Base-by-base conservation (phyloP, 1,140 invertebrate genomes). In the Asbolus verrucosus region DNA sequence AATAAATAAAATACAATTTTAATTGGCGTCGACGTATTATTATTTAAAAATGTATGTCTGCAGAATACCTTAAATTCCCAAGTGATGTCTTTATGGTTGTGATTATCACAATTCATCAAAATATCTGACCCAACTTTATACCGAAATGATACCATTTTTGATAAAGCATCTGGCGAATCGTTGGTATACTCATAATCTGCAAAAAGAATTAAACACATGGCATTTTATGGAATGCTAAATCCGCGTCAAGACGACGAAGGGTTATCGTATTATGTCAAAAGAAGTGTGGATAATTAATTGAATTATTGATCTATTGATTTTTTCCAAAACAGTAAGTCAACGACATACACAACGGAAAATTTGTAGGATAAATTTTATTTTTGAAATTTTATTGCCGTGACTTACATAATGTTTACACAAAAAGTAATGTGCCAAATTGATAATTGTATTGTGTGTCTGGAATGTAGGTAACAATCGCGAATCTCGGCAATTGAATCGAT, bases 51-150 rank as follows among this genome's bases (percentile, higher is more conserved):
- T n/a, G n/a, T n/a, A n/a, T n/a, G n/a, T n/a, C n/a, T n/a, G n/a
- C 11, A 41, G n/a, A 3, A 16, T 67, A 74, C 74, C 68, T 74
- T 76, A 67, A 70, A 74, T 61, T 74, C 72, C 74, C 74, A 76
- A 8, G 54, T 31, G 9, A 54, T 63, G 41, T 11, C 36, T 8
- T 38, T 62, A 16, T 14, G 31, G 18, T 38, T 18, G 24, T 46
- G 24, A 60, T 65, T 24, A 27, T 65, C 59, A 59, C 74, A 76
- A 63, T 70, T 74, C 11, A 74, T 38, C 2, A 39, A 60, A n/a
- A 73, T 33, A 14, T 67, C 67, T n/a, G 72, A 70, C 39, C 74
- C 74, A 6, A 24, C 21, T 63, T 65, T 74, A 13, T 18, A 72
- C 36, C 33, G 66, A 33, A 21, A 73, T 9, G 27, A 68, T 65